These are phyloP conservation scores for Callipepla squamata DNA, from an alignment of 2,113 vertebrate genomes.

Conservation along the genomic window DNA sequence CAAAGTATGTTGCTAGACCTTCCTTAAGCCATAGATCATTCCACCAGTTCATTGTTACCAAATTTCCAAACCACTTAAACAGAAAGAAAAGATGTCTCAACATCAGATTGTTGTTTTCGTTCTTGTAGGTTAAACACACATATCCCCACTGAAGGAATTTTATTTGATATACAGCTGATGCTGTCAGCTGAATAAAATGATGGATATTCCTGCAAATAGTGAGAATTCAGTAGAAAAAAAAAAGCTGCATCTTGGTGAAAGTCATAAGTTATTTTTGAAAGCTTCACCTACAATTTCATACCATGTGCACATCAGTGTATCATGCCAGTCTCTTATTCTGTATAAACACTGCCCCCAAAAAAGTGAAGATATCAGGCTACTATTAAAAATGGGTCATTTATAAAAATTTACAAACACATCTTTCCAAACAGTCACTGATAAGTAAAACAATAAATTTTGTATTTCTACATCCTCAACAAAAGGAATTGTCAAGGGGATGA, in stretches of 20 bases:
- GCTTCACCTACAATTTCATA: neutral
- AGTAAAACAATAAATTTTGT: neutral
- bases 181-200: neutral
- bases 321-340: neutral
- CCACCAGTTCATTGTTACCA: constrained; percentile 88
- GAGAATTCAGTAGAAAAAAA: constrained; percentile 4
- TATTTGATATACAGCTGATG: neutral
- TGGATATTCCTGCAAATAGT: neutral
- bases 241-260: neutral
- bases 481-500: neutral
- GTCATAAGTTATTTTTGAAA: neutral
- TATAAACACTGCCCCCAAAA: neutral
- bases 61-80: constrained; percentile 87
- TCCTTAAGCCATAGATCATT: constrained; percentile 87
- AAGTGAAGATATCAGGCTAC: neutral
- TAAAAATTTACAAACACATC: neutral
- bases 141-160: neutral
- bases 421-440: neutral
- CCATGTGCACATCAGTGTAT: neutral
- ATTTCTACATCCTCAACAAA: neutral
- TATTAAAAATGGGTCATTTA: neutral
- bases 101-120: neutral
- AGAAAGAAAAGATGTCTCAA: constrained; percentile 15
- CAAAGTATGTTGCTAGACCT: constrained; percentile 81
- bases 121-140: neutral